phyloP scores from a whole-genome alignment of 1,140 invertebrate genomes.

The Latrodectus geometricus region DNA sequence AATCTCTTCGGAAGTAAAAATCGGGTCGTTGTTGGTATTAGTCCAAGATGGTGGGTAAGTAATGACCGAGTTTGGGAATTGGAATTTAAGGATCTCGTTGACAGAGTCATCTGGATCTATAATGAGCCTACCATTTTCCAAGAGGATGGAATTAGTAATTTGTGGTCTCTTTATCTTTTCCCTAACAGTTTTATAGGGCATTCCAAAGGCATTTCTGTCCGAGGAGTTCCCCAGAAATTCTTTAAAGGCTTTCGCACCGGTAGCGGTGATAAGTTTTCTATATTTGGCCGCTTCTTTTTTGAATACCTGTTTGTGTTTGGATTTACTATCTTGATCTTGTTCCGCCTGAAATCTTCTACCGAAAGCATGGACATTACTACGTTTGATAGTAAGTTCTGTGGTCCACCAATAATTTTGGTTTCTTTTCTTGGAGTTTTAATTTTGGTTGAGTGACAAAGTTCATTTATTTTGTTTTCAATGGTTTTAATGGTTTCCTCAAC shows the following conservation, averaged over 20 bases:
- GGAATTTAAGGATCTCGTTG: neutral
- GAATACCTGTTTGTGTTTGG: neutral
- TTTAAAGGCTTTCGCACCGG: neutral
- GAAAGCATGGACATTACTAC: neutral
- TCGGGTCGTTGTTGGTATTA: neutral
- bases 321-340: neutral
- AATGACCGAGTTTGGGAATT: neutral
- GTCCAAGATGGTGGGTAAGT: neutral
- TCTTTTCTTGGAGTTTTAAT: too few relatives aligned
- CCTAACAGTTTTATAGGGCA: neutral
- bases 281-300: neutral
- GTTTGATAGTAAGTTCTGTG: neutral
- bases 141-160: neutral
- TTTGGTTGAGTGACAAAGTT: too few relatives aligned
- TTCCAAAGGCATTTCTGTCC: neutral
- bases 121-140: neutral
- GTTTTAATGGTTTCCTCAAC: too few relatives aligned
- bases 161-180: neutral
- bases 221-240: neutral
- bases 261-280: neutral
- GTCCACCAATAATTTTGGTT: too few relatives aligned
- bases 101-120: neutral
- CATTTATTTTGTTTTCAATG: too few relatives aligned
- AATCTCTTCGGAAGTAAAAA: neutral
- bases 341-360: neutral